Conservation (phyloP, 2,888 invertebrate species). For the Diaphora mendica region DNA sequence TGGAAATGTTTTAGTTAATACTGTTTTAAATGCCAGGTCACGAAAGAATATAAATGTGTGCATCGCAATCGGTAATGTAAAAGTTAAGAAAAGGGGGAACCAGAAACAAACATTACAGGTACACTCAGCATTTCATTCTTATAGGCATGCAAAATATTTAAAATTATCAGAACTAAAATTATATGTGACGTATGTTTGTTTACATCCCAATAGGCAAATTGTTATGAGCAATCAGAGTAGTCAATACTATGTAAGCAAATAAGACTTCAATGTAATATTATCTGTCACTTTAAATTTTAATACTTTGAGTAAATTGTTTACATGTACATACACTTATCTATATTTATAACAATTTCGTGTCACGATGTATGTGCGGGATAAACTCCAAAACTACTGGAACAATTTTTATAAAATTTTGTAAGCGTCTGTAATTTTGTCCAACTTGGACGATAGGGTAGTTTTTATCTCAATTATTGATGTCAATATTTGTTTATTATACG, state of each 20-base stretch:
- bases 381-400: no score
- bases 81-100: neutral
- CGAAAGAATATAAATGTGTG: constrained; percentile 16
- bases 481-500: no score
- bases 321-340: no score
- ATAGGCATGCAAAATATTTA: neutral
- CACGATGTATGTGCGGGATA: no score
- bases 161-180: neutral
- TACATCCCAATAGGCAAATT: neutral
- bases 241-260: neutral
- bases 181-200: neutral
- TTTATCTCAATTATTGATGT: no score
- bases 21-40: constrained; percentile 49
- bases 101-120: neutral
- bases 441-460: no score
- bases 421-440: no score
- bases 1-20: constrained; percentile 50
- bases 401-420: no score
- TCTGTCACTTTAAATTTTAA: neutral
- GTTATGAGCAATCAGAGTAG: neutral
- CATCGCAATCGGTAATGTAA: constrained; percentile 16
- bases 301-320: neutral
- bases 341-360: no score
- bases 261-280: neutral
- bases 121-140: neutral